phyloP scores from a whole-genome alignment of 2,113 vertebrate genomes.

The Phoxinus phoxinus region DNA sequence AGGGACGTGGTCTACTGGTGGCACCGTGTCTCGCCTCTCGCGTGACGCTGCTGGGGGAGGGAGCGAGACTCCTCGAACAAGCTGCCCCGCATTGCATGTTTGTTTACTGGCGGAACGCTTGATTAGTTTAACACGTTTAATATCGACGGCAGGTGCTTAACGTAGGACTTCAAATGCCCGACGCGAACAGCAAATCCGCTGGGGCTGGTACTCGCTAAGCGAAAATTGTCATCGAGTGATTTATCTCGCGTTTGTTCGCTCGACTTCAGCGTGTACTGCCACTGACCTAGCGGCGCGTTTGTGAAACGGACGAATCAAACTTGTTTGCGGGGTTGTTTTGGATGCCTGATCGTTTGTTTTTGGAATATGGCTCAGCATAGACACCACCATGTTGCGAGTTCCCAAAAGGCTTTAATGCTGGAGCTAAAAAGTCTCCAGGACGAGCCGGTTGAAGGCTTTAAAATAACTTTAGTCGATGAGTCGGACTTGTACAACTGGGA shows the following conservation, averaged over 20 bases:
- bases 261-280: background rate
- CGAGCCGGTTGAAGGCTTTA: conserved; percentile 96
- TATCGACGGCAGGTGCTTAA: conserved; percentile 21
- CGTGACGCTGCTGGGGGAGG: conserved; percentile 29
- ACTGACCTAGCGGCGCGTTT: background rate
- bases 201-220: background rate
- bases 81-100: background rate
- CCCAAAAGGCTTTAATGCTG: conserved; percentile 92
- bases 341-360: conserved; percentile 7
- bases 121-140: conserved; percentile 1
- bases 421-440: conserved; percentile 97
- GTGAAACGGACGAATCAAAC: background rate
- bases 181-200: background rate
- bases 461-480: conserved; percentile 93
- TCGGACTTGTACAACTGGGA: conserved; percentile 98
- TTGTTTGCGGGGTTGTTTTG: conserved; percentile 6
- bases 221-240: background rate
- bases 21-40: conserved; percentile 21
- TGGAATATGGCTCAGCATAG: conserved; percentile 76
- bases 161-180: background rate
- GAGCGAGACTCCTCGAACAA: conserved; percentile 3
- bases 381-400: conserved; percentile 85
- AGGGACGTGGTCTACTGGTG: conserved; percentile 3
- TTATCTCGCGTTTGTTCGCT: conserved; percentile 5
- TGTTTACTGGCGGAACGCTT: background rate